Evolutionary conservation across 1,140 invertebrate genomes (phyloP), one percentile per base, ranked within the genome.

Genomic region (Pomacea maculata): DNA sequence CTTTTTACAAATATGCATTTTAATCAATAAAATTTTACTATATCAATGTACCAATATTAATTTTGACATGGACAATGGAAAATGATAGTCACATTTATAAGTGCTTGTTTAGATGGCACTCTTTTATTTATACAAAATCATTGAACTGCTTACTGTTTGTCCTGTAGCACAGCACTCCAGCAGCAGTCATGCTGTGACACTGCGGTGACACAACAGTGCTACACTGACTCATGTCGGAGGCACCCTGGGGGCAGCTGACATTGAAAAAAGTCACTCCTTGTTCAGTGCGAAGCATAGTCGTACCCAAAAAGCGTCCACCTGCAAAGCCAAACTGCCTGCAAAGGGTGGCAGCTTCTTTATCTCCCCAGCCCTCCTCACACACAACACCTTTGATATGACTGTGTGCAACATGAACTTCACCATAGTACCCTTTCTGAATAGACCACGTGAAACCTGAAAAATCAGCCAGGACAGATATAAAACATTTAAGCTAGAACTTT

Each of bases 161-260:
- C 9, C 84, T 83, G 67, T 83, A 87, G 78, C 88, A 89, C 17
- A 89, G 83, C 19, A 89, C 88, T 2, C 87, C 87, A 75, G 88
- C 87, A 73, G 85, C n/a, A 57, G 83, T 85, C 34, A 84, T 61
- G 15, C 83, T 83, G 11, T 80, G 74, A 78, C 86, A 88, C 14
- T 80, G 68, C 14, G 81, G 72, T 0, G 80, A 65, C 3, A 88
- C 86, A 45, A 74, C 76, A 7, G 71, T 55, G 70, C 80, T 84
- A 80, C 88, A 89, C 8, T 84, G 75, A n/a, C n/a, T 54, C 15
- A 88, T 76, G n/a, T 55, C 77, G 0, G 14, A 73, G 25, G 86
- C 86, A 3, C 55, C 65, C 19, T 82, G 82, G 10, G 81, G 81
- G 82, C 87, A 88, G 15, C 81, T 79, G 61, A 87, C 81, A 14